Percentiles rank a stretch among this genome's conserved stretches.
Evolutionary conservation across 2,113 vertebrate genomes (phyloP).

Genomic region (Poeciliopsis retropinna): DNA sequence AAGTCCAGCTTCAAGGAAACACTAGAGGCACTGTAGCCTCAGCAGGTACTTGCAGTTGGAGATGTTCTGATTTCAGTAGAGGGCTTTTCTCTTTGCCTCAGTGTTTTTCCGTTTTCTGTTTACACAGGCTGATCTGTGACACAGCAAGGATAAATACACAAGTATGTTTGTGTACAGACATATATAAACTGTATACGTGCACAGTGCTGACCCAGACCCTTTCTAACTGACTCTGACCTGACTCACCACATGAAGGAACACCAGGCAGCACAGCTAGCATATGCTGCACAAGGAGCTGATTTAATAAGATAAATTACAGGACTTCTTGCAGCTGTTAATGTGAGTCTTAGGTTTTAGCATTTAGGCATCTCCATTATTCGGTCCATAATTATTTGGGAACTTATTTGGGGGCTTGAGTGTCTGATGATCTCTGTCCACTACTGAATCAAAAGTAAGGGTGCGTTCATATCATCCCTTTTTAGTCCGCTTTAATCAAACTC

Average conservation of each 20-base stretch:
- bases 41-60: neutral
- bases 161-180: neutral
- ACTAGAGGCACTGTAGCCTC: neutral
- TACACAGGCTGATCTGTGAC: conserved; percentile 16
- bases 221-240: conserved; percentile 16
- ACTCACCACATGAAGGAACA: conserved; percentile 19
- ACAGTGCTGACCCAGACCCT: neutral
- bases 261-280: neutral
- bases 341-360: no score
- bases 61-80: neutral
- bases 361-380: no score
- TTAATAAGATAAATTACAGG: neutral
- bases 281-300: conserved; percentile 1
- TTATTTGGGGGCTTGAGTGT: no score
- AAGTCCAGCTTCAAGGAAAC: neutral
- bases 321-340: neutral
- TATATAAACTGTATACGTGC: conserved; percentile 20
- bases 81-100: neutral
- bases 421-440: no score
- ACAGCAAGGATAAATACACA: conserved; percentile 12
- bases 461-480: no score
- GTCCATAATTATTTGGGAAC: no score
- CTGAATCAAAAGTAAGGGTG: no score
- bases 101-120: conserved; percentile 9
- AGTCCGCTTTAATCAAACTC: no score